Evolutionary conservation across 1,140 invertebrate genomes (phyloP), one percentile per base, ranked within the genome.

Genomic region (Procambarus virginalis): DNA sequence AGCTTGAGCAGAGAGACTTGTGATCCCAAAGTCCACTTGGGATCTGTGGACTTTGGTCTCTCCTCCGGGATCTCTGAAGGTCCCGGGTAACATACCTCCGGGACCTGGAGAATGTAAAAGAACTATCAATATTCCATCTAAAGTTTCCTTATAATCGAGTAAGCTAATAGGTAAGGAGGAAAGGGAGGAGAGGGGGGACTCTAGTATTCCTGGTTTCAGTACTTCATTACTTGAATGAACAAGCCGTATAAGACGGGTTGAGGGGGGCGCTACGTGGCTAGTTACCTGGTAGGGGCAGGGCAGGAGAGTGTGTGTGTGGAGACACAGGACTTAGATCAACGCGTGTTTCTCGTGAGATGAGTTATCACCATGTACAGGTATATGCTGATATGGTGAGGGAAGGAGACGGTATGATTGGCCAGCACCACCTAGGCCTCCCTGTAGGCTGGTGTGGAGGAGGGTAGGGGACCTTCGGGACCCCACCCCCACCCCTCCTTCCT

Each of bases 281-380:
- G 12, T 64, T 64, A 64, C 60, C 60, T 64, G 5, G 60, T 64
- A 58, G 6, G 60, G 60, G 60, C 51, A 64, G 60, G 60, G 60
- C 12, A 20, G 60, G 60, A 17, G 1, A 20, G 60, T 55, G 51
- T 55, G 4, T 55, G 12, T 34, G 34, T 34, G 34, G 34, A 34
- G 34, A 34, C 34, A 68, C 17, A 68, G 20, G 68, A 9, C 22
- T 34, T 34, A 73, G 22, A 73, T 34, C 5, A 73, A 34, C 5
- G 22, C 68, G 68, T 73, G 68, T 73, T 73, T 73, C 68, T 73
- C 20, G n/a, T 73, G 68, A 34, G n/a, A 73, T 68, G 34, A 73
- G 68, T 22, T 22, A 73, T 34, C 68, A 73, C n/a, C 68, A 73
- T 34, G 8, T 73, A 34, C 34, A 34, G 34, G 34, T 34, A 34